These are phyloP conservation scores for Alligator mississippiensis DNA, from an alignment of 2,113 vertebrate species.

Conservation along the genomic window DNA sequence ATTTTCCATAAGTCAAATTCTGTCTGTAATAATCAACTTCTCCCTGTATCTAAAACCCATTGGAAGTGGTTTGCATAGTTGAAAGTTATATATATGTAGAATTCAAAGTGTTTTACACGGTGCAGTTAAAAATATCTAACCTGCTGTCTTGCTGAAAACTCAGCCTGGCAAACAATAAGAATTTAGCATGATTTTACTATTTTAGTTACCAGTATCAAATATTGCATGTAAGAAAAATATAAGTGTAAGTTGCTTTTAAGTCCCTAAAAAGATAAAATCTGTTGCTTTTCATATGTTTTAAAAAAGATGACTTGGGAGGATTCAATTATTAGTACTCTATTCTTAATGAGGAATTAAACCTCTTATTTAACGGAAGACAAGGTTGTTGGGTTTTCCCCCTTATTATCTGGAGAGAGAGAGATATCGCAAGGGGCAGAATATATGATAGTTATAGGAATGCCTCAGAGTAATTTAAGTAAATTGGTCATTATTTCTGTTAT, in stretches of 20 bases:
- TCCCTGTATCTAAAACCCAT: background rate
- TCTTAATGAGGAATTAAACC: background rate
- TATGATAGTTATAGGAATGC: rapidly evolving
- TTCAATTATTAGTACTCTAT: background rate
- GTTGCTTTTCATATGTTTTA: background rate
- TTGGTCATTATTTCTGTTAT: background rate
- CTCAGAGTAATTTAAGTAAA: background rate
- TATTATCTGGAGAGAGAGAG: background rate
- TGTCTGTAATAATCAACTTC: background rate
- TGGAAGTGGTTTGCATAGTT: background rate
- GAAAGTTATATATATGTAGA: background rate
- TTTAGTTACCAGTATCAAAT: background rate
- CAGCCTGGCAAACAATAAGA: background rate
- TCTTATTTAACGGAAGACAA: background rate
- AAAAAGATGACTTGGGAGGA: background rate
- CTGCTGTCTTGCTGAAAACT: background rate
- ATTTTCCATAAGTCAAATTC: background rate
- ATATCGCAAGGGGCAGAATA: background rate
- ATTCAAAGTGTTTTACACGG: background rate
- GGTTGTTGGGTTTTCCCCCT: background rate
- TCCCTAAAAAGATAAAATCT: background rate
- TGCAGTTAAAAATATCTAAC: background rate
- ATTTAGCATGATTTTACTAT: background rate
- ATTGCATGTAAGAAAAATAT: background rate
- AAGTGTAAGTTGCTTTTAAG: background rate